Evolutionary conservation across 2,113 vertebrate species (phyloP).

Genomic region (Burhinus bistriatus): DNA sequence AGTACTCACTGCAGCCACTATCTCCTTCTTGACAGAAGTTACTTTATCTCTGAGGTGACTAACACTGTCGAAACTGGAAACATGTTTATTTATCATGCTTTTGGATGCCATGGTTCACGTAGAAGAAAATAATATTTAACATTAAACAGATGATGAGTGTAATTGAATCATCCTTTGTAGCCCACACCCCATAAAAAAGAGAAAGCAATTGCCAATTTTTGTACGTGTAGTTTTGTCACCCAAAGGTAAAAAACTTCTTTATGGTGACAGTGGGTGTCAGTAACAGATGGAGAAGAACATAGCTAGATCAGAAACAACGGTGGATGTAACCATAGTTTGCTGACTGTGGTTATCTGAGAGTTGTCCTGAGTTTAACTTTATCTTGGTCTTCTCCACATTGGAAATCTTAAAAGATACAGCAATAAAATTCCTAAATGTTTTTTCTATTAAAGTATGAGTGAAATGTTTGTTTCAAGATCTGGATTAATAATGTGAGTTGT

Average conservation of each 20-base stretch:
- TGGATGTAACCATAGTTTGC: neutral
- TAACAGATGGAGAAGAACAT: neutral
- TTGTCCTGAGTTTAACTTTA: neutral
- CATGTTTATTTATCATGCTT: neutral
- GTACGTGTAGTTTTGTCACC: neutral
- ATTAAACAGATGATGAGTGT: neutral
- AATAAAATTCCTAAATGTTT: neutral
- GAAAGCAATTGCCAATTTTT: neutral
- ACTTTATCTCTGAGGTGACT: neutral
- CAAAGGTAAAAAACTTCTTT: neutral
- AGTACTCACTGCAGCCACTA: neutral
- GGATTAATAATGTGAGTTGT: neutral
- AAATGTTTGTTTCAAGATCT: neutral
- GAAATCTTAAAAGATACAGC: neutral
- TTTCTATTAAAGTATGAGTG: neutral
- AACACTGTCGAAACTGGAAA: neutral
- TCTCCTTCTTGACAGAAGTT: neutral
- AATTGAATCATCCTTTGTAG: neutral
- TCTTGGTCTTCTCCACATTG: neutral
- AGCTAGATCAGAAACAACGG: neutral
- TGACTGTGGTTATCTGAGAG: neutral
- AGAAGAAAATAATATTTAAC: neutral
- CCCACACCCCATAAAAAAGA: neutral
- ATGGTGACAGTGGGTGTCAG: neutral
- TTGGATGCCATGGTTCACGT: neutral